Evolutionary conservation across 2,888 invertebrate genomes (phyloP), one percentile per base, ranked within the genome.

Genomic region (Dryadula phaetusa): DNA sequence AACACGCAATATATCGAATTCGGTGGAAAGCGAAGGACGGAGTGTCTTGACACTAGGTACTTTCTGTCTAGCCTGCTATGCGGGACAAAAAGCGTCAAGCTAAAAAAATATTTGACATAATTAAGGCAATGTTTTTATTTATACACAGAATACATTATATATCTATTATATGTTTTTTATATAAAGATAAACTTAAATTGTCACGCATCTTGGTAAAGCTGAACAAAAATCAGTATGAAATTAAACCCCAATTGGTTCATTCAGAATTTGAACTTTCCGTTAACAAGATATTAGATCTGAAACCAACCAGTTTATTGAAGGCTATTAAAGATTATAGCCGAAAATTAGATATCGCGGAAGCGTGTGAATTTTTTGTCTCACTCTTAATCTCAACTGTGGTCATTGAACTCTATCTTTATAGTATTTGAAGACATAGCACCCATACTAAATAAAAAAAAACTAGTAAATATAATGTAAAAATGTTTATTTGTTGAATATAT

Each of bases 271-370:
- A 63, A n/a, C 28, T 56, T 32, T 56, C 28, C 16, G 16, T 49
- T 22, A 56, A 64, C 61, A 66, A 58, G 56, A 49, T 54, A 47
- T 37, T 16, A 10, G 58, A 53, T 67, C 70, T 65, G 66, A 64
- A 75, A 70, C 72, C 69, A 76, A 76, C 76, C 79, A 75, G 77
- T 83, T 83, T 82, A 81, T 80, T 80, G 80, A 66, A 69, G 46
- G 71, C 84, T 84, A 87, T 87, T 85, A 86, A 85, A 75, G 78
- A 85, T 87, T 86, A 87, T 80, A 84, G 83, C 74, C 85, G 79
- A 84, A 87, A 88, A 86, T 87, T 84, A 84, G 86, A 85, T 84
- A 85, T 82, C 79, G 79, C 83, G 84, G 84, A 84, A 86, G 86
- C 75, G 77, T 60, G 58, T 18, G 63, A 71, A 69, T 79, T 83